These are phyloP conservation scores for Griposia aprilina DNA, from an alignment of 2,888 invertebrate species.

Conservation along the genomic window DNA sequence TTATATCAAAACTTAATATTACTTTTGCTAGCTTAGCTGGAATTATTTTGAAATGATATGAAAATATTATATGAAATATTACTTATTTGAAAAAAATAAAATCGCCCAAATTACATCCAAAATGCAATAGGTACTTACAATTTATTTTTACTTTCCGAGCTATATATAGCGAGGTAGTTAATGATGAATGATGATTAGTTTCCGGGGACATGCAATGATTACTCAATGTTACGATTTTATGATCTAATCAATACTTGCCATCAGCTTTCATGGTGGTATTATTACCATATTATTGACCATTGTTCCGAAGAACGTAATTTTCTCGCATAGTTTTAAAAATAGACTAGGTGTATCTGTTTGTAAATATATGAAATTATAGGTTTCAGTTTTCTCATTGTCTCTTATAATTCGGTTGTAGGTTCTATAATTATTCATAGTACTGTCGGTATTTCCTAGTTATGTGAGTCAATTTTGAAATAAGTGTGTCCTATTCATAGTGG, in stretches of 20 bases:
- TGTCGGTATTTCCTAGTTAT: neutral
- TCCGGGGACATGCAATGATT: slow-evolving; percentile 30
- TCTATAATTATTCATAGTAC: neutral
- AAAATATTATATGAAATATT: too few species aligned
- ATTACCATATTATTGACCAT: slow-evolving; percentile 45
- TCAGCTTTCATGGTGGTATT: slow-evolving; percentile 6
- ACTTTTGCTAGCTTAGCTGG: neutral
- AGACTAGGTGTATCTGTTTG: neutral
- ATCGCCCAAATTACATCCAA: neutral
- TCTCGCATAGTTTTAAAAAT: slow-evolving; percentile 8
- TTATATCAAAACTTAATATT: too few species aligned
- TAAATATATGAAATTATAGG: neutral
- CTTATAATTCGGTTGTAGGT: neutral
- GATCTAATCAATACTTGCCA: slow-evolving; percentile 43
- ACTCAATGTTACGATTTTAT: slow-evolving; percentile 19
- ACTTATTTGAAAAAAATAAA: neutral
- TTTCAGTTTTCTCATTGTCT: neutral
- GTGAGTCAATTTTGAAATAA: neutral
- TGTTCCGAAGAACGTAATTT: slow-evolving; percentile 33
- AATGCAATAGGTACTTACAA: neutral
- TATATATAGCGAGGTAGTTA: neutral
- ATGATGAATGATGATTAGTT: slow-evolving; percentile 33
- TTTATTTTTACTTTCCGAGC: slow-evolving; percentile 3
- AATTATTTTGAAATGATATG: slow-evolving; percentile 1
- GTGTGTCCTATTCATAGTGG: too few species aligned